Evolutionary conservation across 2,113 vertebrate genomes (phyloP).

Genomic region (Cyphomyrus discorhynchus): DNA sequence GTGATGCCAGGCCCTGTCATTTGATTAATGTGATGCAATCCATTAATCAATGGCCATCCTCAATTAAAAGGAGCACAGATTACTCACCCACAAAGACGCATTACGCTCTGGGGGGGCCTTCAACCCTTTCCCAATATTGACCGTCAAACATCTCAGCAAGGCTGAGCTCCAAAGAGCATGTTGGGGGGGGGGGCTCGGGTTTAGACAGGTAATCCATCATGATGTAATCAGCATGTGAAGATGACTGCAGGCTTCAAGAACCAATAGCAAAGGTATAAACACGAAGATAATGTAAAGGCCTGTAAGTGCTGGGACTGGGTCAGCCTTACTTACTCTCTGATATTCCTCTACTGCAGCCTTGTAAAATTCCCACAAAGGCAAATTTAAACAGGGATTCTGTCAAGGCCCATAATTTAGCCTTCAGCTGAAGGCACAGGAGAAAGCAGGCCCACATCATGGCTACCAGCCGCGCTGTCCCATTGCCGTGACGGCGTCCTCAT

Average conservation of each 20-base stretch:
- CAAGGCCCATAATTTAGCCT: background rate
- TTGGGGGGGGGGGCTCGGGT: too few relatives aligned
- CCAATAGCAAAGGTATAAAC: background rate
- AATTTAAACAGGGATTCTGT: background rate
- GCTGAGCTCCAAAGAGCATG: background rate
- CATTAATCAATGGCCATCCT: background rate
- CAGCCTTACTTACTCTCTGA: background rate
- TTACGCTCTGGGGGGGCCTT: background rate
- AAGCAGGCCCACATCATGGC: background rate
- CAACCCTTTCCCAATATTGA: background rate
- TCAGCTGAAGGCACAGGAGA: background rate
- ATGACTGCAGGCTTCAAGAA: background rate
- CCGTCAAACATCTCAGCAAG: background rate
- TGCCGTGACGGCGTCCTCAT: background rate
- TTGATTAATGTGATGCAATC: background rate
- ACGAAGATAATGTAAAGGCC: background rate
- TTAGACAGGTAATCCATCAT: background rate
- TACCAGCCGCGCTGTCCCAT: background rate
- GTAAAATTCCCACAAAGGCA: background rate
- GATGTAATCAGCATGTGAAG: background rate
- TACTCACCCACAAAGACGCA: background rate
- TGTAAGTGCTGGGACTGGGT: background rate
- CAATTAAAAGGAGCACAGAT: background rate
- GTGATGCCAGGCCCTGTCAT: background rate
- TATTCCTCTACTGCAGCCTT: background rate